Evolutionary conservation across 2,888 invertebrate species (phyloP).

Genomic region (Napeogenes inachia): DNA sequence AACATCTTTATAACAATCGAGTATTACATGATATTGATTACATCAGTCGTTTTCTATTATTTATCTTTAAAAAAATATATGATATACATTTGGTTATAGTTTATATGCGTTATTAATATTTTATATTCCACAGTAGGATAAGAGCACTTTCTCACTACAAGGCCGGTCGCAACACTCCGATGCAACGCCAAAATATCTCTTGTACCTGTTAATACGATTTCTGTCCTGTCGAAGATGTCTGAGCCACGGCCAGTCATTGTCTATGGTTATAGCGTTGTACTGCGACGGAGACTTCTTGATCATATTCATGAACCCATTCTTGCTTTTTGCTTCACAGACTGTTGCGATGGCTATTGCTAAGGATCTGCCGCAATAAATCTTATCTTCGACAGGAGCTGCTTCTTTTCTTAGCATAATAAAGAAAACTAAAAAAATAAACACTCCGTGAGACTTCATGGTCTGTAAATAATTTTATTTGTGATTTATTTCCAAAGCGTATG

Average conservation of each 20-base stretch:
- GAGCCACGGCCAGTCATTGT: slow-evolving; percentile 3
- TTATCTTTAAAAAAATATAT: too few species aligned
- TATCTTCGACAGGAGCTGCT: not conserved
- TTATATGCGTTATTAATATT: not conserved
- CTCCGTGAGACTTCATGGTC: slow-evolving; percentile 7
- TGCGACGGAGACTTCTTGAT: slow-evolving; percentile 1
- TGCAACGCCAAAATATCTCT: slow-evolving; percentile 38
- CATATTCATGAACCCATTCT: slow-evolving; percentile 8
- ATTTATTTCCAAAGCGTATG: not conserved
- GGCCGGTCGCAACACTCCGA: slow-evolving; percentile 44
- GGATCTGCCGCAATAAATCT: slow-evolving; percentile 7
- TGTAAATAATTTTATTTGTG: not conserved
- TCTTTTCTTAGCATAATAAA: too few species aligned
- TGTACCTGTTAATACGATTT: slow-evolving; percentile 30
- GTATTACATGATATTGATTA: too few species aligned
- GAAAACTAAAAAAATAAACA: slow-evolving; percentile 8
- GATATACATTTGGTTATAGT: too few species aligned
- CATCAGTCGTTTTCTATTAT: too few species aligned
- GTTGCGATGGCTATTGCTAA: slow-evolving; percentile 2
- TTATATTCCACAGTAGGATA: slow-evolving; percentile 20
- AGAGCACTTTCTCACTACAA: slow-evolving; percentile 31
- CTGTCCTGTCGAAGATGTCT: slow-evolving; percentile 13
- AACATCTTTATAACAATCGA: too few species aligned
- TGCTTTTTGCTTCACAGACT: slow-evolving; percentile 14
- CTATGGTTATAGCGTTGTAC: not conserved